Evolutionary conservation across 2,888 invertebrate genomes (phyloP).

Genomic region (Mesorhabditis belari): DNA sequence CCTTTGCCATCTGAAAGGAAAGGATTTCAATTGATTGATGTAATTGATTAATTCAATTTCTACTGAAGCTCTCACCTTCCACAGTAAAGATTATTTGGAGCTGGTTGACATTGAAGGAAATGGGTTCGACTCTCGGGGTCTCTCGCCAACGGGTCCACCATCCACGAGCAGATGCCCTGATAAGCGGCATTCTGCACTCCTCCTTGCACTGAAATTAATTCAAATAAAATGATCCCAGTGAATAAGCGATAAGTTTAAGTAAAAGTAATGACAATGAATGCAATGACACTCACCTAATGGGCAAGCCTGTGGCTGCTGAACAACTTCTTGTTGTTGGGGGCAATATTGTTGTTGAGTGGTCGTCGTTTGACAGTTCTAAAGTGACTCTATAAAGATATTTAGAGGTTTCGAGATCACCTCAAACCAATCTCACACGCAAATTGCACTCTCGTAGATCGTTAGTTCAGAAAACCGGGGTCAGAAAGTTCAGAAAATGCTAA

Average conservation of each 20-base stretch:
- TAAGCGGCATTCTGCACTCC: conserved; percentile 49
- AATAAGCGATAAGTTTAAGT: too few species aligned
- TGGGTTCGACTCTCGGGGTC: conserved; percentile 41
- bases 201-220: conserved; percentile 42
- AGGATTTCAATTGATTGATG: not conserved
- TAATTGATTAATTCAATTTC: not conserved
- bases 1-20: conserved; percentile 29
- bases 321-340: conserved; percentile 35
- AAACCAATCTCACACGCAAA: too few species aligned
- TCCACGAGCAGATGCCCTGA: conserved; percentile 53
- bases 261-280: not conserved
- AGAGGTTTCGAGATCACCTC: too few species aligned
- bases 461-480: too few species aligned
- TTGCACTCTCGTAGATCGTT: too few species aligned
- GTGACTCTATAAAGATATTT: too few species aligned
- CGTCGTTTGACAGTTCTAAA: conserved; percentile 42
- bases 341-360: conserved; percentile 51
- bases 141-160: conserved; percentile 51
- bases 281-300: conserved; percentile 32
- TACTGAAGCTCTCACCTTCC: conserved; percentile 31
- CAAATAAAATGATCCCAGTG: too few species aligned
- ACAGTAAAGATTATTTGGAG: conserved; percentile 51
- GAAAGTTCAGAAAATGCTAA: too few species aligned
- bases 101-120: conserved; percentile 51
- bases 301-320: conserved; percentile 50